Evolutionary conservation across 2,113 vertebrate genomes (phyloP), one percentile per base, ranked within the genome.

Genomic region (Podiceps cristatus): DNA sequence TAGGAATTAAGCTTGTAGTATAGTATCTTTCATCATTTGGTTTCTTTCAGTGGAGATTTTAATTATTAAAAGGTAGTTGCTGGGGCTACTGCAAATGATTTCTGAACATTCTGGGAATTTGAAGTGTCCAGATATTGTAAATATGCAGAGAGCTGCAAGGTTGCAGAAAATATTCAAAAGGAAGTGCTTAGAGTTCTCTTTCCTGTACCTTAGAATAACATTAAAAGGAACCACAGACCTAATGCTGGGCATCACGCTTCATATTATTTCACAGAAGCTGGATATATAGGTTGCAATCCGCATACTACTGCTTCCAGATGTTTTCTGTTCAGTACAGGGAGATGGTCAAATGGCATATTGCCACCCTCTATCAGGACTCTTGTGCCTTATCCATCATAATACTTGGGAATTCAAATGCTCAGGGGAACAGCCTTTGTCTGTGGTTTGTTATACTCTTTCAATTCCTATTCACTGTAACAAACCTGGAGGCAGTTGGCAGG

Each of bases 401-500:
- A 64, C 6, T 35, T 73, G 35, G 25, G 40, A 75, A 78, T 60
- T 82, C 5, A 50, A 94, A 82, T 49, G 29, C 50, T 79, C 18
- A 75, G 23, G 9, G 33, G 15, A 90, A 90, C 44, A 59, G 16
- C 44, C 20, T 88, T 88, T 73, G 24, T 82, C 62, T 88, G 37
- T n/a, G n/a, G 7, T 81, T 84, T 77, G 49, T 23, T 89, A 18
- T 49, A 37, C 10, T 18, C 16, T 58, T 91, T 74, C 23, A 42
- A 13, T 33, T 86, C 23, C 40, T 67, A 14, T 55, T 64, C 5
- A 2, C 44, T 40, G 53, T 81, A 64, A 91, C 58, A 93, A 95
- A 89, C 84, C 93, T 94, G 55, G 77, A 90, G 85, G 87, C 77
- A 58, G 14, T 31, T 88, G 77, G 66, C 95, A 94, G 85, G 84